These are phyloP conservation scores for Saxidomus purpurata DNA, from an alignment of 1,140 invertebrate species.

Conservation along the genomic window DNA sequence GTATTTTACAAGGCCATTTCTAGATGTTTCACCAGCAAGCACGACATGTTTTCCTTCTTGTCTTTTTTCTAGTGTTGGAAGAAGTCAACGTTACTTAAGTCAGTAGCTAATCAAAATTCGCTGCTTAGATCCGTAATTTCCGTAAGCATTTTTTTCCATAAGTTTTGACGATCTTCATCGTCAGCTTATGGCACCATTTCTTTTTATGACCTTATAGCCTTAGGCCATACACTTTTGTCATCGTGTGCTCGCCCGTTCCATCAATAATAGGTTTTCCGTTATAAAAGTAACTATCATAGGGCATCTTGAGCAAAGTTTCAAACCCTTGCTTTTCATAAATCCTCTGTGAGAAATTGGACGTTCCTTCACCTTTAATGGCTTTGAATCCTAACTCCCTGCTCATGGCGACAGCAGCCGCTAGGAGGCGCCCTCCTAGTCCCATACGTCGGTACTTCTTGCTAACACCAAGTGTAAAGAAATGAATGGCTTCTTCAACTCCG, in stretches of 20 bases:
- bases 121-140: too few species aligned
- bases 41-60: too few species aligned
- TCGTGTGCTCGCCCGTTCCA: slow-evolving; percentile 46
- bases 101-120: too few species aligned
- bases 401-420: slow-evolving; percentile 42
- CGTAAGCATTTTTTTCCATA: too few species aligned
- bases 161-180: too few species aligned
- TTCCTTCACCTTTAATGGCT: slow-evolving; percentile 56
- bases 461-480: slow-evolving; percentile 62
- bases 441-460: slow-evolving; percentile 54
- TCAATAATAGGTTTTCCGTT: slow-evolving; percentile 38
- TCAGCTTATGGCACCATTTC: too few species aligned
- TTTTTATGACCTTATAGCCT: slow-evolving; percentile 24
- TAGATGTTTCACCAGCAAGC: too few species aligned
- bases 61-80: too few species aligned
- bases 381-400: slow-evolving; percentile 52
- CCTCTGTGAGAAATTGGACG: slow-evolving; percentile 58
- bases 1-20: too few species aligned
- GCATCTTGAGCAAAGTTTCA: slow-evolving; percentile 32
- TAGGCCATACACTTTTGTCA: slow-evolving; percentile 42
- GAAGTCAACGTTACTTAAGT: too few species aligned
- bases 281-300: slow-evolving; percentile 57
- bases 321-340: slow-evolving; percentile 55
- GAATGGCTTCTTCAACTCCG: slow-evolving; percentile 47
- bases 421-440: slow-evolving; percentile 40